Percentiles rank a stretch among this genome's conserved stretches.
Conservation (phyloP, 2,797 vertebrate genomes). For the Helicolenus hilgendorfi region DNA sequence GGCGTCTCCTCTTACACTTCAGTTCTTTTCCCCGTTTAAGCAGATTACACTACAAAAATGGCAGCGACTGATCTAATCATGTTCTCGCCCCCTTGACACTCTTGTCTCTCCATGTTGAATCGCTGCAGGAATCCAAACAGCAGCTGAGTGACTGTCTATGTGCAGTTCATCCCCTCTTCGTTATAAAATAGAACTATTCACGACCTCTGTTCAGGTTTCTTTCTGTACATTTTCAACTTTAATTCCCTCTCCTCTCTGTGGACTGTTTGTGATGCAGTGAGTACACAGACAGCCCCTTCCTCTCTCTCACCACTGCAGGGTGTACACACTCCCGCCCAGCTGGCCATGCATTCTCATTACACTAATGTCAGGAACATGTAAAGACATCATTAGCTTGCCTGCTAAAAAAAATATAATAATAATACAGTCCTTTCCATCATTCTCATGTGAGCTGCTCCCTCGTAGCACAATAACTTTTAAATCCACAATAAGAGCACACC, state of each 20-base stretch:
- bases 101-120: background rate
- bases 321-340: slow-evolving; percentile 33
- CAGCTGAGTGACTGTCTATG: background rate
- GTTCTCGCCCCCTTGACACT: slow-evolving; percentile 35
- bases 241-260: slow-evolving; percentile 4
- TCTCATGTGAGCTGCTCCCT: background rate
- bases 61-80: slow-evolving; percentile 50
- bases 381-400: slow-evolving; percentile 62
- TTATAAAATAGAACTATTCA: slow-evolving; percentile 25
- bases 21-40: slow-evolving; percentile 63
- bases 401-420: background rate
- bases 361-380: slow-evolving; percentile 66
- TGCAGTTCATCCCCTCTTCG: background rate
- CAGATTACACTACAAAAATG: slow-evolving; percentile 55
- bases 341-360: slow-evolving; percentile 62
- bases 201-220: background rate
- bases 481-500: background rate
- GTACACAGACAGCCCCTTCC: slow-evolving; percentile 5
- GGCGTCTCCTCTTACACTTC: slow-evolving; percentile 37
- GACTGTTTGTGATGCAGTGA: slow-evolving; percentile 37
- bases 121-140: background rate
- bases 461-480: background rate
- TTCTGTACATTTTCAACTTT: background rate
- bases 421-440: background rate
- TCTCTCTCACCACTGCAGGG: slow-evolving; percentile 51